Conservation (phyloP, 37 sponge, comb jelly and placozoan genomes). For the Lycopodina hypogea region DNA sequence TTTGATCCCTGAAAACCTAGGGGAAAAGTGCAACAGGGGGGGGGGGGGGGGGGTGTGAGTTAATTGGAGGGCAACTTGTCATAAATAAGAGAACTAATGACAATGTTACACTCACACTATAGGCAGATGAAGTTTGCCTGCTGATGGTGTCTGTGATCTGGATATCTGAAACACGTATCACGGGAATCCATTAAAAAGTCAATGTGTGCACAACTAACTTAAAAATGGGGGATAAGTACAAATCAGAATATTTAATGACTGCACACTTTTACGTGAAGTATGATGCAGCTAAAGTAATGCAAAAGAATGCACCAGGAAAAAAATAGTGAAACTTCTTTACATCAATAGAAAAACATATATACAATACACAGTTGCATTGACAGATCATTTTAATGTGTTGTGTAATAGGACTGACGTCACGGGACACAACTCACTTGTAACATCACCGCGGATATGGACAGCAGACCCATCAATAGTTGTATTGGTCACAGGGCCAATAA, state of each 20-base stretch:
- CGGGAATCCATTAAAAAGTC: too few relatives aligned
- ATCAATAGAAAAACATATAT: too few relatives aligned
- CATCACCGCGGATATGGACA: constrained; percentile 50
- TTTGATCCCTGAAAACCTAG: background rate
- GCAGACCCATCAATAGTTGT: constrained; percentile 38
- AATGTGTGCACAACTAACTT: too few relatives aligned
- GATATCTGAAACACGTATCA: constrained; percentile 30
- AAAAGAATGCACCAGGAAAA: too few relatives aligned
- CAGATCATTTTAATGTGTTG: too few relatives aligned
- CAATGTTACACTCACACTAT: constrained; percentile 23
- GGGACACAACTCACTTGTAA: constrained; percentile 52
- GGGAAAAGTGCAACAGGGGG: background rate
- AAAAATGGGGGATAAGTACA: too few relatives aligned
- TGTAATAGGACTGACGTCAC: background rate
- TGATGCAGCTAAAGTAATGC: too few relatives aligned
- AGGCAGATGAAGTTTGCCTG: constrained; percentile 35
- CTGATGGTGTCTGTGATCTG: constrained; percentile 45
- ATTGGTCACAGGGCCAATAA: background rate
- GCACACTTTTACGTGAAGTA: too few relatives aligned
- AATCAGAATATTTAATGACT: too few relatives aligned
- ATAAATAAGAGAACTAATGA: background rate
- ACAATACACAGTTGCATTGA: too few relatives aligned
- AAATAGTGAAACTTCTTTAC: too few relatives aligned
- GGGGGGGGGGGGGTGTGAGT: background rate
- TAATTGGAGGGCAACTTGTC: too few relatives aligned